Conservation (phyloP, 1,140 invertebrate genomes). For the Bombus sibiricus region DNA sequence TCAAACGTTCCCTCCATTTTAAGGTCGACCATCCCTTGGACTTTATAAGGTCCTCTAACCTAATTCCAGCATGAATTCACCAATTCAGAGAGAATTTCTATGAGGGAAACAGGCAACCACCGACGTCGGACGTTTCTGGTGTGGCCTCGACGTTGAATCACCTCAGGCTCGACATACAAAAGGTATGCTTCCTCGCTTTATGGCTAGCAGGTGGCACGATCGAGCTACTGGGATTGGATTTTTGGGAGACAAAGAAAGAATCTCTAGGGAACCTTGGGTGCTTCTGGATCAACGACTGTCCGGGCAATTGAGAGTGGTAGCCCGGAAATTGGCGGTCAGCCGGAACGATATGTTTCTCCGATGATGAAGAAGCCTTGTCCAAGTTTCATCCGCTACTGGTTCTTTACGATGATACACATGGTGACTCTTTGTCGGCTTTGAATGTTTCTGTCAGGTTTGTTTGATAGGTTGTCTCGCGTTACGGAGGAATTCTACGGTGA, state of each 20-base stretch:
- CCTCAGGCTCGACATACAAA: conserved; percentile 21
- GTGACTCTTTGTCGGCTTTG: neutral
- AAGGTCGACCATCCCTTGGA: neutral
- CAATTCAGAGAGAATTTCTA: conserved; percentile 16
- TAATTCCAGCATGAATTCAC: conserved; percentile 50
- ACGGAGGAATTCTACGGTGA: too few relatives aligned
- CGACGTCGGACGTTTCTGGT: neutral
- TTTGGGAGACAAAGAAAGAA: neutral
- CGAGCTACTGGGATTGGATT: conserved; percentile 41
- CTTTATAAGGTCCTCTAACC: conserved; percentile 46
- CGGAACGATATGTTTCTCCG: conserved; percentile 16
- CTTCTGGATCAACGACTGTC: neutral
- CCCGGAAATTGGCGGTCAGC: conserved; percentile 41
- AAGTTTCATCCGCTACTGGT: neutral
- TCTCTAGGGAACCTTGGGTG: neutral
- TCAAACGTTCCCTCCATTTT: neutral
- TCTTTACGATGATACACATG: too few relatives aligned
- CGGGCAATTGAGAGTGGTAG: neutral
- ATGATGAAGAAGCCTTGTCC: neutral
- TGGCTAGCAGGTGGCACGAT: neutral
- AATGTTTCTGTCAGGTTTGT: neutral
- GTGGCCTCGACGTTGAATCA: neutral
- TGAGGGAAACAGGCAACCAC: conserved; percentile 31
- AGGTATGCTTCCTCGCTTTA: neutral
- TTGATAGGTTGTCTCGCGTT: neutral